These are phyloP conservation scores for Drosophila histrio DNA, from an alignment of 2,888 invertebrate genomes.

Conservation along the genomic window DNA sequence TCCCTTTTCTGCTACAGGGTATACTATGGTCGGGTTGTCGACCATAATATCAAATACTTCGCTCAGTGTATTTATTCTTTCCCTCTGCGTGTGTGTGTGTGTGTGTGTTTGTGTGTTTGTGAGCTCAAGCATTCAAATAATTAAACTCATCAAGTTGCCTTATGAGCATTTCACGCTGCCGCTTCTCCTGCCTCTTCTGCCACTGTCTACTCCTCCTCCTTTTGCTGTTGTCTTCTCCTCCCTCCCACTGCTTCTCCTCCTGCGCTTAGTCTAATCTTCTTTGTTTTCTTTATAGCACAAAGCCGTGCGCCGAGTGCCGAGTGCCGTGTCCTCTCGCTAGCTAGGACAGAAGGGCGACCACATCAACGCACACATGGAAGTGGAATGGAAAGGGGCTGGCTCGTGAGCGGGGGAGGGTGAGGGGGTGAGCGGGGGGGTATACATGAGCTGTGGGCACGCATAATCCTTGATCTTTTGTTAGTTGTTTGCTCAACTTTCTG, in stretches of 20 bases:
- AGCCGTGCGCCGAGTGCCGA: constrained; percentile 25
- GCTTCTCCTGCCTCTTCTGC: not conserved
- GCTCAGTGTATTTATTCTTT: too few relatives aligned
- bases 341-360: constrained; percentile 39
- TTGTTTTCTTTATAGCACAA: constrained; percentile 72
- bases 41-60: too few relatives aligned
- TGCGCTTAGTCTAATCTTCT: constrained; percentile 71
- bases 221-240: too few relatives aligned
- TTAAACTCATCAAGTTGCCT: constrained; percentile 81
- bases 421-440: not conserved
- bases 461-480: constrained; percentile 82
- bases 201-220: not conserved
- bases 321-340: constrained; percentile 5
- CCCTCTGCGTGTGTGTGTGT: constrained; percentile 11
- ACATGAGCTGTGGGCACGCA: constrained; percentile 47
- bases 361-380: constrained; percentile 39
- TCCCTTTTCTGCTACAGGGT: too few relatives aligned
- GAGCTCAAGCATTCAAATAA: constrained; percentile 79
- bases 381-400: not conserved
- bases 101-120: constrained; percentile 40
- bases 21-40: too few relatives aligned
- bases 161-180: constrained; percentile 56
- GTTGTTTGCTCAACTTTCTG: constrained; percentile 76
- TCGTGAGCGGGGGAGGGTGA: not conserved
- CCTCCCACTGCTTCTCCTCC: constrained; percentile 3